Percentiles rank a stretch among this genome's conserved stretches.
phyloP scores from a whole-genome alignment of 2,113 vertebrate genomes.

The Sylvietta virens region DNA sequence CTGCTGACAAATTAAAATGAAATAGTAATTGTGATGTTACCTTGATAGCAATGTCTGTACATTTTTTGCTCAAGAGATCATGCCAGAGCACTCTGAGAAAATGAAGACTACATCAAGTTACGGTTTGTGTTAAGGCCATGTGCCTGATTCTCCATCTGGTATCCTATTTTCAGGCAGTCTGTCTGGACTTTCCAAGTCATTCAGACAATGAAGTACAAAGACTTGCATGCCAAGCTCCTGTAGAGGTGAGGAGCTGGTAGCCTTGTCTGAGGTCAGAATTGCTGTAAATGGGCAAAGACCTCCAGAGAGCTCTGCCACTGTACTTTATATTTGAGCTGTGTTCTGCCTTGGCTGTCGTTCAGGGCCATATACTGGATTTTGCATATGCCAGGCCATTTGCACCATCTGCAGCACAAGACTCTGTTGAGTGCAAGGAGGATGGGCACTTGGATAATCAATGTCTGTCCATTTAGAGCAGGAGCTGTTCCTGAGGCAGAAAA shows the following conservation, averaged over 20 bases:
- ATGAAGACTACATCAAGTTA: background rate
- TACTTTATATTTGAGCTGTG: background rate
- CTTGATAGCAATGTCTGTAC: background rate
- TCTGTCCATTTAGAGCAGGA: background rate
- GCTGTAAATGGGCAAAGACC: background rate
- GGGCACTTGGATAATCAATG: background rate
- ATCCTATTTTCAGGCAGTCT: background rate
- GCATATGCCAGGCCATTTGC: background rate
- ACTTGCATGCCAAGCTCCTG: accelerated
- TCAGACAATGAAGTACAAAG: background rate
- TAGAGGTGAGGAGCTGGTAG: background rate
- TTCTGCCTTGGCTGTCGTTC: background rate
- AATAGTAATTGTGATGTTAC: background rate
- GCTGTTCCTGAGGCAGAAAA: background rate
- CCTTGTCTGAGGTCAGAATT: background rate
- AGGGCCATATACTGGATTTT: background rate
- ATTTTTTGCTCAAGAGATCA: background rate
- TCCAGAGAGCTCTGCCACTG: background rate
- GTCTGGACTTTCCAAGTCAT: background rate
- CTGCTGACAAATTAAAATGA: background rate
- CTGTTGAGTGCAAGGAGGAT: background rate
- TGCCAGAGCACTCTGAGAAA: background rate
- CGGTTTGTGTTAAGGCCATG: background rate
- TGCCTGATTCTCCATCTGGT: background rate
- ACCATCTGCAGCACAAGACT: background rate